Conservation (phyloP, 2,797 vertebrate species). For the Picus viridis region DNA sequence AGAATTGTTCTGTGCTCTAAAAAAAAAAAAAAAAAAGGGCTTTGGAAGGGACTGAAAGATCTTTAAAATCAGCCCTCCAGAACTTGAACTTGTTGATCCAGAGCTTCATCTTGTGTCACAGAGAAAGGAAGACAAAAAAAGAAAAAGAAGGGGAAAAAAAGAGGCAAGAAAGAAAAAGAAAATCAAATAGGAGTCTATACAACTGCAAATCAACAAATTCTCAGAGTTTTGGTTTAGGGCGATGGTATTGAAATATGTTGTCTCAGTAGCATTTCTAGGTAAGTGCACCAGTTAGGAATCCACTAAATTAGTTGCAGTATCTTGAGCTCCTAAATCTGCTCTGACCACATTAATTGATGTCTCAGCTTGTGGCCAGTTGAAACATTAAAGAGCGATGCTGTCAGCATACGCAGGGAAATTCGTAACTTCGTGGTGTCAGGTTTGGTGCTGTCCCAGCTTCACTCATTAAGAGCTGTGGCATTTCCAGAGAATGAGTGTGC, state of each 20-base stretch:
- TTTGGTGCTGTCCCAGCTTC: slow-evolving; percentile 72
- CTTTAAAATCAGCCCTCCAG: slow-evolving; percentile 12
- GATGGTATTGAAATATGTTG: background rate
- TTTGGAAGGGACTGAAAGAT: slow-evolving; percentile 17
- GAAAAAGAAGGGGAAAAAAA: background rate
- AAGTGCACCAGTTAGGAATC: slow-evolving; percentile 36
- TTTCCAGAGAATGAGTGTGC: slow-evolving; percentile 74
- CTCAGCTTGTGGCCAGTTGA: slow-evolving; percentile 57
- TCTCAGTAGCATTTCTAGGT: slow-evolving; percentile 33
- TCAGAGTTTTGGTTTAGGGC: background rate
- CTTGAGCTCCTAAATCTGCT: slow-evolving; percentile 59
- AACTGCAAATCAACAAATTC: slow-evolving; percentile 7
- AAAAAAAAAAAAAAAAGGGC: slow-evolving; percentile 42
- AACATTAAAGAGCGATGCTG: slow-evolving; percentile 48
- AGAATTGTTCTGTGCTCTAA: slow-evolving; percentile 29
- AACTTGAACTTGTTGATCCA: slow-evolving; percentile 50
- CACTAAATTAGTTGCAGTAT: slow-evolving; percentile 58
- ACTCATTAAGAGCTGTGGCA: slow-evolving; percentile 57
- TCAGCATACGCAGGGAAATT: slow-evolving; percentile 70
- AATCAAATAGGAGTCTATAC: background rate
- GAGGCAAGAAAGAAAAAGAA: too few species aligned
- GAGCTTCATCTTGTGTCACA: slow-evolving; percentile 11
- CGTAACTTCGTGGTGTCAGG: slow-evolving; percentile 38
- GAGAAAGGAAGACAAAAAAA: background rate
- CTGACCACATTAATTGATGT: slow-evolving; percentile 66